Conservation (phyloP, 2,113 vertebrate genomes). For the Pomatostomus ruficeps region DNA sequence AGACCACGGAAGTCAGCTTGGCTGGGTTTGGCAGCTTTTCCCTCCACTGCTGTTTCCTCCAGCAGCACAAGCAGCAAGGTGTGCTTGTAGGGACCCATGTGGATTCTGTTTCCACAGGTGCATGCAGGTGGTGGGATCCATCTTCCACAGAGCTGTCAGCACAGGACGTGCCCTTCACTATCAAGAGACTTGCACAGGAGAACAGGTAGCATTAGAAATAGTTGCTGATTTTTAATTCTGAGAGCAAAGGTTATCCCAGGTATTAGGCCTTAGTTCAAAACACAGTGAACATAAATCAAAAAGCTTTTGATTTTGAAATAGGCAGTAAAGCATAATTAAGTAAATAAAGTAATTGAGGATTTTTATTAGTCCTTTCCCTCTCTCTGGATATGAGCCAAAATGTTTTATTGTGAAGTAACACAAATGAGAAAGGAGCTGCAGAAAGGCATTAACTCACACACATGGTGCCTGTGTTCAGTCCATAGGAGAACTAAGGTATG, state of each 20-base stretch:
- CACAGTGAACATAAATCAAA: not conserved
- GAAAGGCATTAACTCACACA: accelerated
- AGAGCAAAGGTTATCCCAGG: not conserved
- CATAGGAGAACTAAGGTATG: not conserved
- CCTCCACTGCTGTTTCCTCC: accelerated
- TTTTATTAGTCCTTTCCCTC: not conserved
- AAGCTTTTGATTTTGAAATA: not conserved
- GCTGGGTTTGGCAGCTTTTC: not conserved
- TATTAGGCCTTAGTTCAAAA: not conserved
- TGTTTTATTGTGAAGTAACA: not conserved
- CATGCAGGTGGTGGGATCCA: not conserved
- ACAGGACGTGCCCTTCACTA: not conserved
- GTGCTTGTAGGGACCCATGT: not conserved
- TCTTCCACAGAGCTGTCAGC: not conserved
- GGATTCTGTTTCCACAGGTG: not conserved
- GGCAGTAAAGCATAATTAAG: not conserved
- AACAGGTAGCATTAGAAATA: not conserved
- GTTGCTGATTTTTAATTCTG: not conserved
- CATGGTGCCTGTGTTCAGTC: too few relatives aligned
- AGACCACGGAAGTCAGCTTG: not conserved
- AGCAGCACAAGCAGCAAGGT: not conserved
- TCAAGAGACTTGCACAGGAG: not conserved
- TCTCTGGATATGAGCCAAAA: not conserved
- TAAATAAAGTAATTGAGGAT: not conserved
- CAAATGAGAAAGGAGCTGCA: not conserved